Evolutionary conservation across 2,113 vertebrate species (phyloP), one percentile per base, ranked within the genome.

Genomic region (Dromiciops gliroides): DNA sequence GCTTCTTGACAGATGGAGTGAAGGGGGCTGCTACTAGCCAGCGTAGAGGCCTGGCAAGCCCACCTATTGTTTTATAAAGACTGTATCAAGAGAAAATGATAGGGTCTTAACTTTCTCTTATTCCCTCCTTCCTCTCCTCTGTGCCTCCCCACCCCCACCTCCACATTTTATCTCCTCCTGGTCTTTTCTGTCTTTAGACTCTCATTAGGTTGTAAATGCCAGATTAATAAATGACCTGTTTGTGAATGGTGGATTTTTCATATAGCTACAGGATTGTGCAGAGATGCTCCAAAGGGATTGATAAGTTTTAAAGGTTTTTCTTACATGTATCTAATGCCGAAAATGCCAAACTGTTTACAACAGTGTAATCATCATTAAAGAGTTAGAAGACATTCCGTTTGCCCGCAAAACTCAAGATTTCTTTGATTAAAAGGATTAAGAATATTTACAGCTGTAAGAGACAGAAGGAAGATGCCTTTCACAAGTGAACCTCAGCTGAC

Each of bases 231-330:
- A 93, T 91, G 93, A 28, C 53, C 67, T 90, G 31, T 92, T 92
- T 95, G 89, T 95, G 89, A 92, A 44, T n/a, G 83, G 60, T 93
- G 92, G 52, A 50, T 28, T 93, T 97, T 97, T 96, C 14, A 25
- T 89, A 53, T 2, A n/a, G 92, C 60, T 31, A 23, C 89, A 93
- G 56, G 90, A 47, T 96, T 50, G 12, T 51, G 75, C 53, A 44
- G 60, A 93, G 93, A 95, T 0, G 89, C 91, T 95, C 8, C 90
- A 90, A 89, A 90, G 88, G 53, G 96, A 91, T 95, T 89, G 48
- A 14, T 50, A 89, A 48, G 23, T 90, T 75, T 91, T 91, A 91
- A 96, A 97, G 93, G 37, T 94, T 53, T 94, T 51, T 19, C 47
- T 95, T 92, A 96, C 89, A 93, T 50, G 26, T 94, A 92, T 94